Base-by-base conservation (phyloP, 2,888 invertebrate genomes). In the Pemphredon lugubris region DNA sequence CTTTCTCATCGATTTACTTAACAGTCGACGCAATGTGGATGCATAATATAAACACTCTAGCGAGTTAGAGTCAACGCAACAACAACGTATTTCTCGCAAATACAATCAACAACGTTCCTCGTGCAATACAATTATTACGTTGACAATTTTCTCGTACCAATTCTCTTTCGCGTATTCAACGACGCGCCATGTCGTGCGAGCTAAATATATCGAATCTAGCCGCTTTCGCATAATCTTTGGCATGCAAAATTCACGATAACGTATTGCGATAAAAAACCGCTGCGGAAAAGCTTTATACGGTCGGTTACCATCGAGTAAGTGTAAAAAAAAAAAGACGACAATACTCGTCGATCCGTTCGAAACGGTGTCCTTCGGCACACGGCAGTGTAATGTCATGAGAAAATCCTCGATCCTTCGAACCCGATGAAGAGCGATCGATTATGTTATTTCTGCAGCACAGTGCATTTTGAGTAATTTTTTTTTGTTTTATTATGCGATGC, bases 331-430 rank as follows among this genome's bases (percentile, higher is more conserved):
- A 48, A 44, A 53, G 16, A 39, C 21, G 53, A 61, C 20, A 42
- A 54, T 58, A 42, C 54, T 66, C 51, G 69, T 64, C 58, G 63
- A 74, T 64, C 47, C 65, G 65, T 65, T 69, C 71, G 74, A 72
- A 72, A 75, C 67, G 69, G 77, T 77, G 80, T 80, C 71, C 71
- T 77, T 80, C 77, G 79, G 65, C 77, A 74, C 77, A 68, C 73
- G 79, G 78, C 79, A 79, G 79, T 79, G 79, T 76, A 77, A 73
- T 71, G 42, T 67, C 66, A 59, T 51, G 32, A 66, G 51, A 66
- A 58, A 66, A 67, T 51, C 53, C 57, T 59, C 61, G 73, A 76
- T 78, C 66, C 71, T 58, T 71, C 73, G 71, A 75, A 60, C 79
- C 59, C 73, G 78, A 81, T 78, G 81, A 80, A 77, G 71, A 75